Conservation (phyloP, 2,888 invertebrate genomes). For the Hyalella azteca region DNA sequence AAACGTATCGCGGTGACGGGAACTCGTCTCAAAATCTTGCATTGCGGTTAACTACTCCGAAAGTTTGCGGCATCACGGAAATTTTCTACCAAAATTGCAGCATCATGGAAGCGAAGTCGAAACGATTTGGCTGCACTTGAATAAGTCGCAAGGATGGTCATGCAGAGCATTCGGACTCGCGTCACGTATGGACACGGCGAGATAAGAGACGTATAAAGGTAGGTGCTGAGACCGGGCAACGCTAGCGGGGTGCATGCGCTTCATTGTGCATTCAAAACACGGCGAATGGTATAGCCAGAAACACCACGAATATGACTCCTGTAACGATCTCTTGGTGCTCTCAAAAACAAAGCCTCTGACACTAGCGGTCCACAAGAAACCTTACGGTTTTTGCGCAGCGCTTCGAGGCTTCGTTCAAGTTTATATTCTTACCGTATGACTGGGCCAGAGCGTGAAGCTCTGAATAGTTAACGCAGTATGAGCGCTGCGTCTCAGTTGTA, state of each 20-base stretch:
- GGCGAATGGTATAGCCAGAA: neutral
- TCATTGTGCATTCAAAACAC: neutral
- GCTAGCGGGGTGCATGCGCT: neutral
- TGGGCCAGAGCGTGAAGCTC: neutral
- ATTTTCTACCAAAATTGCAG: too few species aligned
- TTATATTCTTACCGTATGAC: neutral
- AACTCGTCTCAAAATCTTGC: too few species aligned
- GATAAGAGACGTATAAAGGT: neutral
- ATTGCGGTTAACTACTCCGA: too few species aligned
- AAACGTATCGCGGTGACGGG: too few species aligned
- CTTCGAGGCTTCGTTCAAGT: neutral
- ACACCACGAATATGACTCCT: neutral
- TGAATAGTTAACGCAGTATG: neutral
- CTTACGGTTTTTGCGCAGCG: neutral
- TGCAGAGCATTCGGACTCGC: neutral
- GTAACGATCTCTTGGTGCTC: neutral
- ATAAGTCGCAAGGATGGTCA: too few species aligned
- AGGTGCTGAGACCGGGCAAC: neutral
- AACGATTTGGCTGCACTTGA: too few species aligned
- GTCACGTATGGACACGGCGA: neutral
- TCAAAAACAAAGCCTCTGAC: neutral
- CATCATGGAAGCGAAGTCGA: too few species aligned
- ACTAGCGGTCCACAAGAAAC: neutral
- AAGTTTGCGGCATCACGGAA: too few species aligned
- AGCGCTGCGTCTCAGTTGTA: too few species aligned